Conservation (phyloP, 2,888 invertebrate species). For the Amphipyra tragopoginis region DNA sequence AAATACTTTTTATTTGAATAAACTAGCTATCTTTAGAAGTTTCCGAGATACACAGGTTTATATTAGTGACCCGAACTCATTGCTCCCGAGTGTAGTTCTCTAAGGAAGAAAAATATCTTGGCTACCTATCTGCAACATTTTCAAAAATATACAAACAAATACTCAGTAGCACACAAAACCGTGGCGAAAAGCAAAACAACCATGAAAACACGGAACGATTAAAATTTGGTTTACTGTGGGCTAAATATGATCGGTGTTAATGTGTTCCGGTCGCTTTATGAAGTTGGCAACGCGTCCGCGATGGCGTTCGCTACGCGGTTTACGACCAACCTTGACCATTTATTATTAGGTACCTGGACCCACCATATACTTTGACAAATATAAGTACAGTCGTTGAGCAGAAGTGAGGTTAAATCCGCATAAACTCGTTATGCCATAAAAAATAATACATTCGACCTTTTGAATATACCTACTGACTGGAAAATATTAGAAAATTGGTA, state of each 20-base stretch:
- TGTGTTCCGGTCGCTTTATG: constrained; percentile 46
- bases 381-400: constrained; percentile 12
- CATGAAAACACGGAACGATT: constrained; percentile 16
- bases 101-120: background rate
- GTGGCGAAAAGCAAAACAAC: constrained; percentile 25
- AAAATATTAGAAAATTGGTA: background rate
- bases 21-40: no score
- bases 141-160: background rate
- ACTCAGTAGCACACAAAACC: background rate
- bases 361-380: constrained; percentile 39
- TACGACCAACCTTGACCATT: constrained; percentile 55
- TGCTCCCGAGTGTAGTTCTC: no score
- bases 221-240: constrained; percentile 41
- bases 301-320: constrained; percentile 36
- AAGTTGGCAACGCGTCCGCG: constrained; percentile 51
- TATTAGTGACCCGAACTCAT: no score
- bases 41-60: no score
- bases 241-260: constrained; percentile 52
- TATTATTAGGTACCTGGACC: constrained; percentile 49
- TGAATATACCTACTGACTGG: background rate
- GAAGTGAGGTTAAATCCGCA: constrained; percentile 30
- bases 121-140: background rate
- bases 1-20: no score
- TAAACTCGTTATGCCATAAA: constrained; percentile 8
- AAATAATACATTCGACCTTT: constrained; percentile 1